Evolutionary conservation across 2,888 invertebrate species (phyloP).

Genomic region (Ectemnius lituratus): DNA sequence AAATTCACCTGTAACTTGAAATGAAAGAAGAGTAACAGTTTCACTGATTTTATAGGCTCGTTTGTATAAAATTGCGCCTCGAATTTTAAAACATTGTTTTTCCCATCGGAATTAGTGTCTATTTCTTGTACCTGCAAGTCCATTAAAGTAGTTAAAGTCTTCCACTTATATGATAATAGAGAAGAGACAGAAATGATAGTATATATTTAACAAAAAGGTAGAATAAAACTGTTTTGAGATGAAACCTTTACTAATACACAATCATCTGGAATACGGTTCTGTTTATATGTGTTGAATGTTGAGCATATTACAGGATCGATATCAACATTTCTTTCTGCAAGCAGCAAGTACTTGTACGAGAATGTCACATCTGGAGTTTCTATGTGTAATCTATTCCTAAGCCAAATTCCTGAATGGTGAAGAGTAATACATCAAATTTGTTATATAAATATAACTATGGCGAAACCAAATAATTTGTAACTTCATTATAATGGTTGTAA

Average conservation of each 20-base stretch:
- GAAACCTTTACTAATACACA: slow-evolving; percentile 71
- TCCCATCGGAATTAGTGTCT: slow-evolving; percentile 70
- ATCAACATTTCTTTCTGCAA: slow-evolving; percentile 65
- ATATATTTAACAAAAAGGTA: neutral
- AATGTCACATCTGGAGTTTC: slow-evolving; percentile 70
- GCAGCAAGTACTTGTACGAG: slow-evolving; percentile 70
- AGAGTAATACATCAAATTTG: neutral
- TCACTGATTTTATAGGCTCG: slow-evolving; percentile 65
- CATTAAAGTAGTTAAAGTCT: too few species aligned
- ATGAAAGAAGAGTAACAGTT: slow-evolving; percentile 71
- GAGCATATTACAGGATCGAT: slow-evolving; percentile 69
- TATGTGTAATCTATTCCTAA: slow-evolving; percentile 67
- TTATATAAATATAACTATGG: neutral
- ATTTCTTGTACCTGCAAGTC: slow-evolving; percentile 67
- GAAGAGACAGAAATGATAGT: slow-evolving; percentile 6
- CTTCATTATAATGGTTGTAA: too few species aligned
- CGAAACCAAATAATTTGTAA: neutral
- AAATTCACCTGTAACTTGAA: slow-evolving; percentile 68
- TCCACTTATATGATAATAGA: too few species aligned
- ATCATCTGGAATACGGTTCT: slow-evolving; percentile 70
- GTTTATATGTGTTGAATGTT: slow-evolving; percentile 69
- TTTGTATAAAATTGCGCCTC: slow-evolving; percentile 70
- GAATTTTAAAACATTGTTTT: slow-evolving; percentile 70
- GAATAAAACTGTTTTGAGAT: neutral
- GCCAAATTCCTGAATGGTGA: slow-evolving; percentile 66